Base-by-base conservation (phyloP, 2,797 vertebrate genomes). In the Thripadectes ignobilis region DNA sequence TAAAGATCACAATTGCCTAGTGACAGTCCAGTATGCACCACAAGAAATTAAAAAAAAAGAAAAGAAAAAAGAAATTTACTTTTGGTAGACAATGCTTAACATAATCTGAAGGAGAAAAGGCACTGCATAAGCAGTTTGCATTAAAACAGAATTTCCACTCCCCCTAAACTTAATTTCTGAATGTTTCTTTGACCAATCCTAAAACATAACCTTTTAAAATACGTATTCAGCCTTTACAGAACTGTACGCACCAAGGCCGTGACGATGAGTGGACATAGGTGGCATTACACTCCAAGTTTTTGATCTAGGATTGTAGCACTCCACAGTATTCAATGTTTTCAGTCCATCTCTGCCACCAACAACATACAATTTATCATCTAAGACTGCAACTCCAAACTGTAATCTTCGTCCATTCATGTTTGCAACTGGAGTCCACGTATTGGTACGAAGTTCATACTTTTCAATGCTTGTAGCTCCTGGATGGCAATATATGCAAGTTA, bases 251-350 rank as follows among this genome's bases (percentile, higher is more conserved):
- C 99, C 99, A 62, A 99, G 98, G 67, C 99, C 99, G 1, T 99
- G 99, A 84, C 99, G 98, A 93, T 99, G 99, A 23, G 99, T 99
- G 73, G 99, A 99, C 99, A 99, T 99, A 22, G 99, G 99, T 13
- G 99, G 99, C 99, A 99, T 99, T 92, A 99, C 98, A 52, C 99
- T 99, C 99, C 99, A 99, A 21, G 98, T 98, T 98, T 99, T 99
- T 74, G 98, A 99, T 94, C 98, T 98, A 9, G 99, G 99, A 93
- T 99, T 99, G 97, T 99, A 99, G 97, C 99, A 99, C 93, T 99
- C 99, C 90, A 99, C 99, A 1, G 99, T 99, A 97, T 99, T 99
- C 62, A 99, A 97, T 12, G 99, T 99, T 98, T 99, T 99, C 78
- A 99, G 98, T 69, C 99, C 99, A 32, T 99, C 99, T 95, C 99